A percentile compares a stretch with the other conserved stretches of the same genome.
Conservation (phyloP, 2,797 vertebrate genomes). For the Ctenosaura bakeri region DNA sequence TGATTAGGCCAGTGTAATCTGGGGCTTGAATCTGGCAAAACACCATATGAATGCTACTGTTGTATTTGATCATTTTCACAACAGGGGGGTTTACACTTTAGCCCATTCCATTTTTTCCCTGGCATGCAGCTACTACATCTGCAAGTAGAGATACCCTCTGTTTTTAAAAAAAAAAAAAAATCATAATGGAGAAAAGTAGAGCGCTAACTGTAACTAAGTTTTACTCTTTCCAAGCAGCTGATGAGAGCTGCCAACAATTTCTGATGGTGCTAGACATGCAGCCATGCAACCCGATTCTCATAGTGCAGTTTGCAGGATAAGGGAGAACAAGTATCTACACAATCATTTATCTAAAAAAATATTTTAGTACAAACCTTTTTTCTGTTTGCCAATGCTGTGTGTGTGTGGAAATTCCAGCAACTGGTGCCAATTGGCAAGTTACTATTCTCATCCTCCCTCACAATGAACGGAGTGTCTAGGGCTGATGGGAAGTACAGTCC, state of each 20-base stretch:
- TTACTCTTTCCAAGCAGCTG: background rate
- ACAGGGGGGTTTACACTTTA: background rate
- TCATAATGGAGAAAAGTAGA: background rate
- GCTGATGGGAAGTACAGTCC: background rate
- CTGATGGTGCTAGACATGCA: background rate
- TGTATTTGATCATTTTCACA: background rate
- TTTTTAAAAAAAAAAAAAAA: no score
- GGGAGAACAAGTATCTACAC: no score
- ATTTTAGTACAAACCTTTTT: no score
- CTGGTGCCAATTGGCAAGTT: background rate
- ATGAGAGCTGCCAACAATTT: no score
- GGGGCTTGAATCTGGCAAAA: background rate
- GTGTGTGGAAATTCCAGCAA: no score
- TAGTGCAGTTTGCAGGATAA: no score
- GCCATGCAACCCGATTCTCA: background rate
- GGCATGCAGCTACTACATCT: background rate
- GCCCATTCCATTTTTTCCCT: background rate
- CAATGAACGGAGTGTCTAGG: background rate
- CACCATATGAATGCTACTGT: background rate
- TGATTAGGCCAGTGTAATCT: background rate
- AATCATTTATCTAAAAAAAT: background rate
- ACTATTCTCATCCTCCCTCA: background rate
- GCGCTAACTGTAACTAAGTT: background rate
- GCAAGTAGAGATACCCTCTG: no score
- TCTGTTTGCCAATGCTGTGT: background rate